Percentiles rank a stretch among this genome's conserved stretches.
These are phyloP conservation scores for Rhodophaea formosa DNA, from an alignment of 2,888 invertebrate species.

Conservation along the genomic window DNA sequence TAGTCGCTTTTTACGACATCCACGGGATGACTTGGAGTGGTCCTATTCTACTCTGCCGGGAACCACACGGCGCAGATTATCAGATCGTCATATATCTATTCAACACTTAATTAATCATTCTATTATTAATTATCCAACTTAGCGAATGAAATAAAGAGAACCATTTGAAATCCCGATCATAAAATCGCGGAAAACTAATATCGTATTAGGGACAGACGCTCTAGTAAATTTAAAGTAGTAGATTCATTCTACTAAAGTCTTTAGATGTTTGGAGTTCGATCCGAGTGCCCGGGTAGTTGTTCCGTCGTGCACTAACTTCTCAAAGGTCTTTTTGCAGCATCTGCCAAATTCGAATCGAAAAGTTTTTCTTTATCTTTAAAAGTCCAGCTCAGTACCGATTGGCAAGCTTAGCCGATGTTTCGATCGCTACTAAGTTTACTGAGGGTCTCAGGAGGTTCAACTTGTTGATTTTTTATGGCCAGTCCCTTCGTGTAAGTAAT, in stretches of 20 bases:
- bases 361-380: slow-evolving; percentile 63
- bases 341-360: slow-evolving; percentile 64
- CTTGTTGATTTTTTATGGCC: slow-evolving; percentile 25
- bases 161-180: not conserved
- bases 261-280: slow-evolving; percentile 42
- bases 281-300: slow-evolving; percentile 31
- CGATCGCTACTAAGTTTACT: slow-evolving; percentile 4
- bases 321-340: slow-evolving; percentile 53
- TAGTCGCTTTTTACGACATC: no score
- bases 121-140: not conserved
- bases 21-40: no score
- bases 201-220: slow-evolving; percentile 23
- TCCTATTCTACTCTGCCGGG: no score
- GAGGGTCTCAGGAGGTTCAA: slow-evolving; percentile 23
- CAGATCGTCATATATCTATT: slow-evolving; percentile 3
- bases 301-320: slow-evolving; percentile 49
- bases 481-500: slow-evolving; percentile 11
- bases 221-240: slow-evolving; percentile 29
- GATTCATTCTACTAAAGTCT: slow-evolving; percentile 41
- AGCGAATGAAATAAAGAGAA: slow-evolving; percentile 4
- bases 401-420: slow-evolving; percentile 44
- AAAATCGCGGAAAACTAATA: slow-evolving; percentile 13
- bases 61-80: no score
- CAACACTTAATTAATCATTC: slow-evolving; percentile 12
- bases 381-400: slow-evolving; percentile 56